phyloP scores from a whole-genome alignment of 2,797 vertebrate genomes.

The Etheostoma perlongum region DNA sequence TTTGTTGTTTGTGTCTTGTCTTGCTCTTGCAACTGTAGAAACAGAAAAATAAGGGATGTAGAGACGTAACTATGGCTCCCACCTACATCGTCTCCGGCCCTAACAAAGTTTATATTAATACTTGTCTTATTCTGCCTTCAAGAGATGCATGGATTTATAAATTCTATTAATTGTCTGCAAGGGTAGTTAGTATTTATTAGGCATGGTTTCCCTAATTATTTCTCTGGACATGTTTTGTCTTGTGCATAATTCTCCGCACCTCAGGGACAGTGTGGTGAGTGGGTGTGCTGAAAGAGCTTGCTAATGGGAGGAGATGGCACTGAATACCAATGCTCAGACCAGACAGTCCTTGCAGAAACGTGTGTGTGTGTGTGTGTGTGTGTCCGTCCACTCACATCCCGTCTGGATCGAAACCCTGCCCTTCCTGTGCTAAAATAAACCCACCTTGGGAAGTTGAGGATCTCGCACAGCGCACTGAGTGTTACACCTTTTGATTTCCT shows the following conservation, averaged over 20 bases:
- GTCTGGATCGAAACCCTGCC: slow-evolving; percentile 84
- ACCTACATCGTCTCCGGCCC: slow-evolving; percentile 14
- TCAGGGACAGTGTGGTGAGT: slow-evolving; percentile 66
- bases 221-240: slow-evolving; percentile 79
- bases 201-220: slow-evolving; percentile 79
- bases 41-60: slow-evolving; percentile 19
- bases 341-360: slow-evolving; percentile 65
- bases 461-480: slow-evolving; percentile 71
- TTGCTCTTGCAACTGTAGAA: slow-evolving; percentile 13
- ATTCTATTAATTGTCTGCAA: slow-evolving; percentile 75
- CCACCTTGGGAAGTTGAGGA: slow-evolving; percentile 81
- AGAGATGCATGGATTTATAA: slow-evolving; percentile 62
- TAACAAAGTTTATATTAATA: slow-evolving; percentile 43
- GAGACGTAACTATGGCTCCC: slow-evolving; percentile 42
- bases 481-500: slow-evolving; percentile 71
- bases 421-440: slow-evolving; percentile 85
- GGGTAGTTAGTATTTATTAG: slow-evolving; percentile 77
- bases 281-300: slow-evolving; percentile 69
- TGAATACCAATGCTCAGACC: slow-evolving; percentile 83
- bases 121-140: slow-evolving; percentile 46
- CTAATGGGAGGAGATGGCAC: slow-evolving; percentile 72
- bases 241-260: slow-evolving; percentile 76
- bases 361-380: slow-evolving; percentile 34
- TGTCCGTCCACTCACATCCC: slow-evolving; percentile 73
- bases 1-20: background rate